Percentiles rank a stretch among this genome's conserved stretches.
These are phyloP conservation scores for Acronicta alni DNA, from an alignment of 2,888 invertebrate species.

Conservation along the genomic window DNA sequence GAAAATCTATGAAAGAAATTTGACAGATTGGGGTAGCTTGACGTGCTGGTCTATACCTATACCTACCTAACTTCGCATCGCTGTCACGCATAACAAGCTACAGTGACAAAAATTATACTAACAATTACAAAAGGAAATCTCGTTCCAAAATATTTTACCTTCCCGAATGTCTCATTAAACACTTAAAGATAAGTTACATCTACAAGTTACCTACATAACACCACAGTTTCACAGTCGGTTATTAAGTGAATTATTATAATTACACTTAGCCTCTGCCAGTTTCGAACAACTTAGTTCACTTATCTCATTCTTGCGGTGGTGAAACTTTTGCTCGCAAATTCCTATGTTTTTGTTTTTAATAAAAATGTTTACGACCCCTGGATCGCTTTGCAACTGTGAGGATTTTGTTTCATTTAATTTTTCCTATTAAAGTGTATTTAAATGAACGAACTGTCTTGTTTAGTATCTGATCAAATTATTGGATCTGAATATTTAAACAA, in stretches of 20 bases:
- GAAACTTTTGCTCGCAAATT: slow-evolving; percentile 66
- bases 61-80: too few species aligned
- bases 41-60: too few species aligned
- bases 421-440: slow-evolving; percentile 9
- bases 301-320: slow-evolving; percentile 69
- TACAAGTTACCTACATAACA: slow-evolving; percentile 52
- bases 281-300: slow-evolving; percentile 69
- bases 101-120: not conserved
- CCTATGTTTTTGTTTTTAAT: slow-evolving; percentile 60
- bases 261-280: slow-evolving; percentile 76
- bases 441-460: not conserved
- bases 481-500: too few species aligned
- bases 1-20: too few species aligned
- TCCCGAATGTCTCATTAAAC: slow-evolving; percentile 48
- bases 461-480: not conserved
- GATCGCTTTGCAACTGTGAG: slow-evolving; percentile 52
- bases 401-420: slow-evolving; percentile 47
- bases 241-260: slow-evolving; percentile 84
- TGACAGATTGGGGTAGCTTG: too few species aligned
- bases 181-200: slow-evolving; percentile 54
- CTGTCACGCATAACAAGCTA: not conserved
- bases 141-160: slow-evolving; percentile 38
- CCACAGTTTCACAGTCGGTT: slow-evolving; percentile 54
- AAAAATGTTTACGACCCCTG: slow-evolving; percentile 62
- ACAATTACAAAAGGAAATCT: not conserved